Evolutionary conservation across 2,113 vertebrate genomes (phyloP), one percentile per base, ranked within the genome.

Genomic region (Cryptotis parvus): DNA sequence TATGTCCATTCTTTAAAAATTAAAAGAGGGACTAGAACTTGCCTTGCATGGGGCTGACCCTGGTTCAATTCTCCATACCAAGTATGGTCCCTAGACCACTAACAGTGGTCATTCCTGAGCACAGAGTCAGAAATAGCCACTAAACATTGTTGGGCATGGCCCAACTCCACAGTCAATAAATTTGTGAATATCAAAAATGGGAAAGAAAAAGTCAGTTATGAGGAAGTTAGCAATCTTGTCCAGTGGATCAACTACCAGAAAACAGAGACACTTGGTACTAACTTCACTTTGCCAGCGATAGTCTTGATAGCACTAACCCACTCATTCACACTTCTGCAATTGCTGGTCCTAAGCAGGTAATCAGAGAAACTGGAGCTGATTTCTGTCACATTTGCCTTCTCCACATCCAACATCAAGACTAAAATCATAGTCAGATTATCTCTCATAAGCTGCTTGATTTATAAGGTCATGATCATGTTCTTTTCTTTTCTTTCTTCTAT

Each of bases 241-340:
- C 26, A 24, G 16, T 49, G 26, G 66, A 29, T 33, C 20, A 0
- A 68, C 16, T 20, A 12, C 29, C 80, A 6, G 22, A 24, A 83
- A 41, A 84, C 6, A 45, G 74, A 8, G 22, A 41, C 27, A 24
- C 24, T 68, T 31, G 8, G 49, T 27, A 83, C 37, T 95, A 79
- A 92, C 92, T 91, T 91, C 10, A 65, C 24, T 92, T 69, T 63
- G 37, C 39, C 33, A 27, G 70, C 83, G 68, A 61, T 61, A 72
- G 92, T 83, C 26, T 70, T 66, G 79, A 68, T 65, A 92, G 94
- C 26, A 20, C 37, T 35, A 85, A 85, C 66, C 6, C 55, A 12
- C 78, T 12, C 68, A 0, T 27, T 85, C 26, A 27, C 20, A 22
- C 27, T 9, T 76, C 11, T 33, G 6, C 72, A 26, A 33, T 45